Evolutionary conservation across 2,888 invertebrate genomes (phyloP), one percentile per base, ranked within the genome.

Genomic region (Scaptomyza parva): DNA sequence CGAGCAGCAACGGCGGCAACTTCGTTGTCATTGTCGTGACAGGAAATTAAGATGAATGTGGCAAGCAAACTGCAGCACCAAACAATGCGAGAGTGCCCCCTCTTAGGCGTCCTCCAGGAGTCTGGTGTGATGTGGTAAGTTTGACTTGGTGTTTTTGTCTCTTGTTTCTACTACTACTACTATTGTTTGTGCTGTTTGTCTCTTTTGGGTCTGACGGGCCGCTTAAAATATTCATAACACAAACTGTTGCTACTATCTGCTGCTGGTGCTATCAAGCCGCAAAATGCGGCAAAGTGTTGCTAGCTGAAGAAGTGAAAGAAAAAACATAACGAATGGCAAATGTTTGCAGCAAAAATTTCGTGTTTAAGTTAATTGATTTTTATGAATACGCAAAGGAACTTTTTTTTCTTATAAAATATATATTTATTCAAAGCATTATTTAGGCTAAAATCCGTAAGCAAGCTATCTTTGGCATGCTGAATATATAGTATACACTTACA

Each of bases 31-130:
- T 83, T 83, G 86, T 80, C 86, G 75, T 85, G 85, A 85, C 85
- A 85, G 85, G 85, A 85, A 85, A 85, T 85, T 85, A 85, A 85
- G 85, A 85, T 85, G 85, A 87, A 85, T 85, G 85, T 85, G 85
- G 86, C 79, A 80, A 86, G 76, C 86, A 82, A 86, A 83, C 82
- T 82, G 80, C 73, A 82, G 78, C 73, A 77, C 73, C 85, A 63
- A 76, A 70, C 48, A 48, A 48, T 33, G 22, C 22, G 22, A 22
- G 18, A 17, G 58, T 54, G 65, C 14, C 35, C 14, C 35, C 33
- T 7, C 2, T n/a, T n/a, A n/a, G n/a, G 12, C 30, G 17, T 8
- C 26, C 14, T 3, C 5, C 14, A 18, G n/a, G 8, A 39, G 45
- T n/a, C 12, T 18, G 14, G 35, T 22, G 35, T n/a, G 12, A 18